A percentile compares a stretch with the other conserved stretches of the same genome.
phyloP scores from a whole-genome alignment of 2,113 vertebrate genomes.

The Ceyx melanurus region DNA sequence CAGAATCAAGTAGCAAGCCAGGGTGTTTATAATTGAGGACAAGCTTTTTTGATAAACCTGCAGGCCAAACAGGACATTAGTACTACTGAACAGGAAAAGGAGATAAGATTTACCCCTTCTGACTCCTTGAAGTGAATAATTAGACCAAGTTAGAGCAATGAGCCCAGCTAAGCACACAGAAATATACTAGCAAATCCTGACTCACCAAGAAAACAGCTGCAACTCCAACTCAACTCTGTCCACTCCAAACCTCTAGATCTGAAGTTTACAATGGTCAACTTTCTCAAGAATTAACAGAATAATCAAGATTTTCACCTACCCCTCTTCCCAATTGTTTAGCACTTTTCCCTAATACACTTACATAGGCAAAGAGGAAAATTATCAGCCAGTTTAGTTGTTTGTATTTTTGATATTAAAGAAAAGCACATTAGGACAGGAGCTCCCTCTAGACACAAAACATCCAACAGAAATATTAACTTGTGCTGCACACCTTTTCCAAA shows the following conservation, averaged over 20 bases:
- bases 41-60: neutral
- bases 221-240: neutral
- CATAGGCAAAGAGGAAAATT: neutral
- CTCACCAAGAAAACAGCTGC: neutral
- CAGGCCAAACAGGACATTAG: neutral
- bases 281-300: neutral
- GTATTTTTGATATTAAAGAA: neutral
- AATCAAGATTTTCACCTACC: neutral
- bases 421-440: neutral
- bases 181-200: conserved; percentile 5
- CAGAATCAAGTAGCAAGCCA: neutral
- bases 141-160: neutral
- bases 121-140: neutral
- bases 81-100: neutral
- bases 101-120: neutral
- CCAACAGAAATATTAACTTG: neutral
- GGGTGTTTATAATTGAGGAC: neutral
- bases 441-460: neutral
- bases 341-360: neutral
- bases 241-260: neutral
- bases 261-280: neutral
- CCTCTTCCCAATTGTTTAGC: neutral
- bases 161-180: neutral
- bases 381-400: neutral
- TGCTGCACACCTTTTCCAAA: neutral